Conservation (phyloP, 2,797 vertebrate species). For the Dermochelys coriacea region DNA sequence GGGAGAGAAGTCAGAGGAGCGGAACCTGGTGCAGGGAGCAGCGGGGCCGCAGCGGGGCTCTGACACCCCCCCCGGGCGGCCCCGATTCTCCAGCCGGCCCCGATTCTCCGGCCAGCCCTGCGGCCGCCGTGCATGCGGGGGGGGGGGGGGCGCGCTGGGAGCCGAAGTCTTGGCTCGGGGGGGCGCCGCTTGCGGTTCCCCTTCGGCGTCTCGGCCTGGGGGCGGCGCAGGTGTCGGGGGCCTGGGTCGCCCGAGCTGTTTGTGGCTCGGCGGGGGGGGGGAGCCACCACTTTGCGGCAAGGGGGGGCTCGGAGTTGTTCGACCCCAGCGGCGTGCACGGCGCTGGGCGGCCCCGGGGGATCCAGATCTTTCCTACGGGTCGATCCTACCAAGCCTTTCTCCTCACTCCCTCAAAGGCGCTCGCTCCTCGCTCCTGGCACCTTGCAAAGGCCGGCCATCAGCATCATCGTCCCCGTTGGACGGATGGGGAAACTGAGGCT, state of each 20-base stretch:
- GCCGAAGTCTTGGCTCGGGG: too few relatives aligned
- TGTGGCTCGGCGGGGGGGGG: too few relatives aligned
- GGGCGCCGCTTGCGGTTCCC: too few relatives aligned
- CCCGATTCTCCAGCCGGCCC: too few relatives aligned
- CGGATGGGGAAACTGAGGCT: neutral
- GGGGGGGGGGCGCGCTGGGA: too few relatives aligned
- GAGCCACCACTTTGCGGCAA: fast-evolving
- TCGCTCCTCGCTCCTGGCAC: neutral
- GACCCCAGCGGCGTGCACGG: neutral
- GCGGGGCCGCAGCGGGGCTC: neutral
- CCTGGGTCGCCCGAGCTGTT: too few relatives aligned
- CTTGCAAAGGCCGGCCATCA: neutral
- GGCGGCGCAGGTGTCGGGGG: too few relatives aligned
- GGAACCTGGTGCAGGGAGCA: neutral
- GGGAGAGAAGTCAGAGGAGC: neutral
- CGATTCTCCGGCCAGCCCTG: neutral
- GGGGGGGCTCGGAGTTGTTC: neutral
- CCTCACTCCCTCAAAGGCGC: fast-evolving
- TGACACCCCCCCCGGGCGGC: too few relatives aligned
- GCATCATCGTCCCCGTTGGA: neutral
- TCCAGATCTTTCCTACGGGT: fast-evolving
- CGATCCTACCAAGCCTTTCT: neutral
- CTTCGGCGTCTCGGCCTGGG: too few relatives aligned
- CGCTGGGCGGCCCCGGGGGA: neutral
- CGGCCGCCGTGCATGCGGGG: too few relatives aligned